Evolutionary conservation across 64 coral and sea anemone genomes (phyloP).

Genomic region (Platygyra sinensis): DNA sequence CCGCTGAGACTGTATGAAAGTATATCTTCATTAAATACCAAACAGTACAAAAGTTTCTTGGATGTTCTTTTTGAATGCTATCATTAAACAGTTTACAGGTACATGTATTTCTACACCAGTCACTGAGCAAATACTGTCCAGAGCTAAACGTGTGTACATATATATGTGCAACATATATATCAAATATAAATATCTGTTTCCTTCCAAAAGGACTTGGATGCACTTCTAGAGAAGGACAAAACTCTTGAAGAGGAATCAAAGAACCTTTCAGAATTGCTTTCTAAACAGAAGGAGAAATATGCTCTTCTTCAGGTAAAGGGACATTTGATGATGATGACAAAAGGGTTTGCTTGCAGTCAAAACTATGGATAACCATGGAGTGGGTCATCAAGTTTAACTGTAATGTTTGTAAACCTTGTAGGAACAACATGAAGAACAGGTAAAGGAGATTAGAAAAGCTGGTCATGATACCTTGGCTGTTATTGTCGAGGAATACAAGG

Average conservation of each 20-base stretch:
- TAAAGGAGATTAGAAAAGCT: conserved; percentile 73
- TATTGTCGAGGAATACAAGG: conserved; percentile 94
- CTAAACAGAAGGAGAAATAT: conserved; percentile 80
- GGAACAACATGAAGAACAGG: conserved; percentile 71
- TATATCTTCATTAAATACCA: no score
- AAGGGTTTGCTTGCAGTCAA: not conserved
- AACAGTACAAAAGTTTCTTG: no score
- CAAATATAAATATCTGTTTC: not conserved
- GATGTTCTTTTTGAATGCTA: no score
- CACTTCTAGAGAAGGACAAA: conserved; percentile 60
- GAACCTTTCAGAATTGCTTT: conserved; percentile 46
- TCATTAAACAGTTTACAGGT: no score
- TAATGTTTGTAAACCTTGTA: conserved; percentile 3
- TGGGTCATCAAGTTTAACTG: not conserved
- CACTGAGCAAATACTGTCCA: no score
- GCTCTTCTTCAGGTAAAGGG: conserved; percentile 52
- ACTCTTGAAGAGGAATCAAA: conserved; percentile 54
- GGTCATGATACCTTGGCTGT: conserved; percentile 77
- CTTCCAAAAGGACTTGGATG: conserved; percentile 62
- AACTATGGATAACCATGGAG: no score
- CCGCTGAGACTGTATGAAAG: no score
- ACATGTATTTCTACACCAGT: no score
- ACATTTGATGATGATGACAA: no score
- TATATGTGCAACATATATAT: no score
- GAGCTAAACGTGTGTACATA: no score